A percentile compares a stretch with the other conserved stretches of the same genome.
Evolutionary conservation across 2,113 vertebrate genomes (phyloP).

Genomic region (Carassius gibelio): DNA sequence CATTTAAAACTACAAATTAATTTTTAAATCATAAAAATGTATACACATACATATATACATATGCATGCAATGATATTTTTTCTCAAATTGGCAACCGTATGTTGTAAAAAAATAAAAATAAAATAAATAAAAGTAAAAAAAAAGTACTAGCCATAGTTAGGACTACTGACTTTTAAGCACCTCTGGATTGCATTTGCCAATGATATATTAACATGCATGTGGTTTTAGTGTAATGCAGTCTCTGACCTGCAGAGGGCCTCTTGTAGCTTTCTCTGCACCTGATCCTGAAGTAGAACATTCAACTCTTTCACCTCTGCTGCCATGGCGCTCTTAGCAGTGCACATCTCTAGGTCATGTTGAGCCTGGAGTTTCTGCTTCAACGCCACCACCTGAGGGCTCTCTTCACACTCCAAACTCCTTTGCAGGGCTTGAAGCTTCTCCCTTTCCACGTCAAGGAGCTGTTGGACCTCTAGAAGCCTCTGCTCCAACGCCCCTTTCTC

Average conservation of each 20-base stretch:
- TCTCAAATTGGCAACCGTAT: too few relatives aligned
- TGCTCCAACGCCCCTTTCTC: conserved; percentile 69
- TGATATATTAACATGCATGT: too few relatives aligned
- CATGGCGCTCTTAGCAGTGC: conserved; percentile 64
- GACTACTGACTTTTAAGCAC: not conserved
- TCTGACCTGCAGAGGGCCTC: conserved; percentile 79
- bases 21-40: too few relatives aligned
- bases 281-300: conserved; percentile 66
- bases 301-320: conserved; percentile 73
- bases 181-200: too few relatives aligned
- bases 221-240: not conserved
- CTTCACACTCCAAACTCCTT: conserved; percentile 65
- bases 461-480: conserved; percentile 72
- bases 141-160: not conserved
- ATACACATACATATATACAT: too few relatives aligned
- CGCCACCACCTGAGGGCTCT: conserved; percentile 60
- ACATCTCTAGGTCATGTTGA: conserved; percentile 67
- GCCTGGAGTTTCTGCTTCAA: conserved; percentile 64
- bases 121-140: not conserved
- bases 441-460: conserved; percentile 74
- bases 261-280: conserved; percentile 71
- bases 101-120: not conserved
- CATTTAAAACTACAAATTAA: too few relatives aligned
- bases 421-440: conserved; percentile 76
- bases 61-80: too few relatives aligned